phyloP scores from a whole-genome alignment of 2,113 vertebrate genomes.

The Phaethon lepturus region DNA sequence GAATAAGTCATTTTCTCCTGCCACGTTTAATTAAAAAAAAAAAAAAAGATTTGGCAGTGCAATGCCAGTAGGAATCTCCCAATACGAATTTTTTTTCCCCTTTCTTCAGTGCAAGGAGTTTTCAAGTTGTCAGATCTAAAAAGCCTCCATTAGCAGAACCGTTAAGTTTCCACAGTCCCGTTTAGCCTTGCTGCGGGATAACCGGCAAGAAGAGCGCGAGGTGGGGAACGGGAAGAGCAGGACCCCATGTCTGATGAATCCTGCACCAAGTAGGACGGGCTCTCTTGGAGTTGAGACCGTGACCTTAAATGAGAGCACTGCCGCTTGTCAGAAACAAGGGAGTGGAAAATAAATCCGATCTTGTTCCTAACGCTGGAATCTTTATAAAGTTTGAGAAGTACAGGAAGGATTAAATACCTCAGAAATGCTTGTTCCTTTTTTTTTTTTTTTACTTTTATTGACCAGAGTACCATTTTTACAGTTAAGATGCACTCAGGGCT shows the following conservation, averaged over 20 bases:
- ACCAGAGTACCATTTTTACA: neutral
- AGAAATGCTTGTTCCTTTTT: neutral
- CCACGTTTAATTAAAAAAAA: neutral
- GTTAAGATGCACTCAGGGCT: neutral
- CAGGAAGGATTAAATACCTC: neutral
- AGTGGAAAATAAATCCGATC: neutral
- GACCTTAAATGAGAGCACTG: neutral
- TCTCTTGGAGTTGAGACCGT: neutral
- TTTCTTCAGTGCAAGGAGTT: neutral
- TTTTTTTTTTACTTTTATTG: neutral
- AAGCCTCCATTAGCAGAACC: neutral
- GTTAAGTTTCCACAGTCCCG: accelerated
- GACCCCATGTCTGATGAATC: neutral
- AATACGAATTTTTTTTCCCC: accelerated
- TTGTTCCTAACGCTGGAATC: neutral
- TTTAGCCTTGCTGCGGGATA: neutral
- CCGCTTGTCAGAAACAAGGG: neutral
- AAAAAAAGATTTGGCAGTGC: neutral
- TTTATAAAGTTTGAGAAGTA: neutral
- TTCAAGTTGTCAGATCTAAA: neutral
- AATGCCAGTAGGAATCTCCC: neutral
- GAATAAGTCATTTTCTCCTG: neutral
- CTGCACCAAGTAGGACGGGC: accelerated
- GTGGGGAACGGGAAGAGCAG: neutral
- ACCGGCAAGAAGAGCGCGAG: accelerated